These are phyloP conservation scores for Elephas maximus DNA, from an alignment of 2,113 vertebrate genomes.

Conservation along the genomic window DNA sequence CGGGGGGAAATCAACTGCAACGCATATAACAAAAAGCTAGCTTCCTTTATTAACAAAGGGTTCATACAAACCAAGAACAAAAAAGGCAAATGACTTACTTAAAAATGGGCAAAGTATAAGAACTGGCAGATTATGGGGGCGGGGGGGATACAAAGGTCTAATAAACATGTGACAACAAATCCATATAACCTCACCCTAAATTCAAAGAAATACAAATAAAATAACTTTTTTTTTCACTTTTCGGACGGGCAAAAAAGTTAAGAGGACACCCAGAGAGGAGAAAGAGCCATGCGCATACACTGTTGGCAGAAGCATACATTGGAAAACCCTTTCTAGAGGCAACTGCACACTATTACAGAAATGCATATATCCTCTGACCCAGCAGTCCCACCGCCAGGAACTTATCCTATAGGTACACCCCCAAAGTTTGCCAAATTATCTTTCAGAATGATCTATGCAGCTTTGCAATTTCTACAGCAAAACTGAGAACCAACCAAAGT, in stretches of 20 bases:
- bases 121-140: not conserved
- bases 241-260: not conserved
- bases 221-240: not conserved
- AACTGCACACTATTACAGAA: slow-evolving; percentile 15
- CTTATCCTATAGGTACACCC: not conserved
- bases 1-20: not conserved
- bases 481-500: not conserved
- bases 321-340: slow-evolving; percentile 43
- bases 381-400: not conserved
- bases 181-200: slow-evolving; percentile 31
- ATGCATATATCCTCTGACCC: not conserved
- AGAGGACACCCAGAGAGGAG: not conserved
- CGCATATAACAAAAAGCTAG: slow-evolving; percentile 36
- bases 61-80: slow-evolving; percentile 24
- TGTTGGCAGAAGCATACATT: slow-evolving; percentile 14
- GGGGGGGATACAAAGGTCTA: not conserved
- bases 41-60: slow-evolving; percentile 60
- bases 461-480: slow-evolving; percentile 25
- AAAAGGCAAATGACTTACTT: slow-evolving; percentile 14
- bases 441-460: not conserved
- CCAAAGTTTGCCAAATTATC: slow-evolving; percentile 22
- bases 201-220: slow-evolving; percentile 51
- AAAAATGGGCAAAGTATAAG: slow-evolving; percentile 38
- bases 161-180: slow-evolving; percentile 18
- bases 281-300: not conserved